phyloP scores from a whole-genome alignment of 2,797 vertebrate genomes.

The Notamacropus eugenii region DNA sequence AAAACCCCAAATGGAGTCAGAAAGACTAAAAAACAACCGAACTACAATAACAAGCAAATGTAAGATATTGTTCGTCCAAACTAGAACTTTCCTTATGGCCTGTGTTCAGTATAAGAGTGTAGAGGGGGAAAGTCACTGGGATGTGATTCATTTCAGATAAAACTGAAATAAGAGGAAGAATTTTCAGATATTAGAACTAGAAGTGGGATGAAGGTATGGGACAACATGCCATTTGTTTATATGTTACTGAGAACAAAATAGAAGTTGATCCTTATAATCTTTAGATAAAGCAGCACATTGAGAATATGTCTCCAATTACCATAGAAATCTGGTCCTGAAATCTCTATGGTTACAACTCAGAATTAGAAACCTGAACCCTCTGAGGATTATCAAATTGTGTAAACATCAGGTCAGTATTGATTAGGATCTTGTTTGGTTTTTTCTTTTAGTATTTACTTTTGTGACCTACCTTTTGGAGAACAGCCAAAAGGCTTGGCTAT shows the following conservation, averaged over 20 bases:
- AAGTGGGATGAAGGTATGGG: not conserved
- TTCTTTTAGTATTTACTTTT: not conserved
- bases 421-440: not conserved
- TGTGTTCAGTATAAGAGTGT: not conserved
- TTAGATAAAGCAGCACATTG: not conserved
- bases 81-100: not conserved
- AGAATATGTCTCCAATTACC: not conserved
- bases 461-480: not conserved
- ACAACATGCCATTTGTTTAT: not conserved
- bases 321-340: not conserved
- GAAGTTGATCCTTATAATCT: not conserved
- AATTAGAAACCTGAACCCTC: not conserved
- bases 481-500: not conserved
- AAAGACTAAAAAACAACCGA: not conserved
- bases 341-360: not conserved
- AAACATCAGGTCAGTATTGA: not conserved
- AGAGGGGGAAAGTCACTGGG: not conserved
- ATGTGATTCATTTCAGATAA: not conserved
- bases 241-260: not conserved
- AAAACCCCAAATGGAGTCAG: not conserved
- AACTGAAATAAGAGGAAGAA: not conserved
- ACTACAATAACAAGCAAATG: not conserved
- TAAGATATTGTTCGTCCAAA: not conserved
- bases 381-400: not conserved
- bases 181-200: not conserved